These are phyloP conservation scores for Xyrauchen texanus DNA, from an alignment of 2,113 vertebrate genomes.

Conservation along the genomic window DNA sequence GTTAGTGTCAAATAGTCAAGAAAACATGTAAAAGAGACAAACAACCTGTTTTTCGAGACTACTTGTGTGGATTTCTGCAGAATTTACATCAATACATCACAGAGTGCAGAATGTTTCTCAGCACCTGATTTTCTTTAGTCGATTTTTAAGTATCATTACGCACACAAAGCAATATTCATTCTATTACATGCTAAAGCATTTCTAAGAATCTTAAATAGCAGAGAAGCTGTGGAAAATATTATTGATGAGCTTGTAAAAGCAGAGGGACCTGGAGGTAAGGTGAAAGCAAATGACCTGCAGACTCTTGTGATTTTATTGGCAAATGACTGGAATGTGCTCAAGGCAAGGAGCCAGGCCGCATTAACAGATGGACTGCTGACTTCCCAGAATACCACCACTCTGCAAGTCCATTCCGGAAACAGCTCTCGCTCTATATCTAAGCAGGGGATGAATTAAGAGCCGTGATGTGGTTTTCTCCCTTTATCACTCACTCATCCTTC, in stretches of 20 bases:
- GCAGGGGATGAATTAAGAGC: slow-evolving; percentile 39
- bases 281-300: slow-evolving; percentile 35
- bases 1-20: not conserved
- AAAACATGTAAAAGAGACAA: not conserved
- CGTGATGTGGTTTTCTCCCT: slow-evolving; percentile 23
- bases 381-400: slow-evolving; percentile 45
- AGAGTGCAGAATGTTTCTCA: slow-evolving; percentile 11
- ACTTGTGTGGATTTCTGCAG: not conserved
- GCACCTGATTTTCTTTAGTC: not conserved
- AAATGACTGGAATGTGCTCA: slow-evolving; percentile 33
- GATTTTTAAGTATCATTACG: not conserved
- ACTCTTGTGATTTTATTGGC: slow-evolving; percentile 52
- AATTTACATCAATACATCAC: slow-evolving; percentile 4
- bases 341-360: slow-evolving; percentile 40
- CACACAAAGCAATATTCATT: slow-evolving; percentile 3
- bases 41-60: slow-evolving; percentile 8
- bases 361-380: slow-evolving; percentile 43
- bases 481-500: slow-evolving; percentile 36
- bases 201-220: slow-evolving; percentile 17
- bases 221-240: slow-evolving; percentile 20
- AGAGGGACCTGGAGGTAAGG: slow-evolving; percentile 29
- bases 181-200: not conserved
- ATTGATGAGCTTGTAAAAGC: slow-evolving; percentile 32
- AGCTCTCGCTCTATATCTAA: slow-evolving; percentile 35
- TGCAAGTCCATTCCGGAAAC: slow-evolving; percentile 30